Percentiles rank a stretch among this genome's conserved stretches.
Evolutionary conservation across 2,888 invertebrate genomes (phyloP).

Genomic region (Phalera bucephala): DNA sequence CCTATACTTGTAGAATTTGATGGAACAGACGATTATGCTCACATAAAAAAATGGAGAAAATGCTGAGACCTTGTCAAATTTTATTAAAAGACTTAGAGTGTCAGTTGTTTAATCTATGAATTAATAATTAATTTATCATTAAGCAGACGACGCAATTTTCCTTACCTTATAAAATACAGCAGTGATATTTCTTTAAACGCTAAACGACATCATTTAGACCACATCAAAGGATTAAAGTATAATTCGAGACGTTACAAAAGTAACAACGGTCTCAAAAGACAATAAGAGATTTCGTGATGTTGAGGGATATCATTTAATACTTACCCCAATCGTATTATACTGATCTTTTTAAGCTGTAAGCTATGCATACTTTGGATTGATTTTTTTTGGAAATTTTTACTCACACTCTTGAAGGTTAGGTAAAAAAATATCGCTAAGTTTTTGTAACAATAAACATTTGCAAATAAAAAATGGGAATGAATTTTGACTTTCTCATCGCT

Average conservation of each 20-base stretch:
- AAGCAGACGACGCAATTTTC: too few relatives aligned
- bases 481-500: too few relatives aligned
- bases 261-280: conserved; percentile 51
- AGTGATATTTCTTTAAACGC: neutral
- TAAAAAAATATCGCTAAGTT: too few relatives aligned
- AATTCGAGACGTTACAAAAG: conserved; percentile 43
- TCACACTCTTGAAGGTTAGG: too few relatives aligned
- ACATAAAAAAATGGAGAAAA: neutral
- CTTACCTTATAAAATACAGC: too few relatives aligned
- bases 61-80: neutral
- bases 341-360: conserved; percentile 25
- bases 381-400: conserved; percentile 2
- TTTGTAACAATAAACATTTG: too few relatives aligned
- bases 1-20: neutral
- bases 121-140: too few relatives aligned
- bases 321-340: conserved; percentile 43
- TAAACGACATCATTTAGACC: conserved; percentile 27
- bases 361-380: neutral
- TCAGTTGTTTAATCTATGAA: too few relatives aligned
- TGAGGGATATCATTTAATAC: conserved; percentile 51
- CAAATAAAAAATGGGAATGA: too few relatives aligned
- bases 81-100: too few relatives aligned
- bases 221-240: conserved; percentile 31
- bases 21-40: neutral
- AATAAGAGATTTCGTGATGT: conserved; percentile 49